phyloP scores from a whole-genome alignment of 2,113 vertebrate species.

The Lagopus muta region DNA sequence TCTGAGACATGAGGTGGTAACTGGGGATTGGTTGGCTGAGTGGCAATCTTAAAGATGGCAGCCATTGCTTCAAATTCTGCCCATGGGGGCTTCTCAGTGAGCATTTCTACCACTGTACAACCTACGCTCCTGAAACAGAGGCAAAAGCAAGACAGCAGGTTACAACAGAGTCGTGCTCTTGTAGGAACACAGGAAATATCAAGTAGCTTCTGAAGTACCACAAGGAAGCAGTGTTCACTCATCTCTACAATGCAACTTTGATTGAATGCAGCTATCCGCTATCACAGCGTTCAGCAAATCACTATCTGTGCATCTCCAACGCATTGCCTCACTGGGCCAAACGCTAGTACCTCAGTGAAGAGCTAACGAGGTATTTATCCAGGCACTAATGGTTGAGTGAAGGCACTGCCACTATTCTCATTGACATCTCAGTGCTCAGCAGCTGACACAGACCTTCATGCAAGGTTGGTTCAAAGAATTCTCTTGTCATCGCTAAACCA shows the following conservation, averaged over 20 bases:
- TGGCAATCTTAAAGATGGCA: constrained; percentile 99
- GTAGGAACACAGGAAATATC: background rate
- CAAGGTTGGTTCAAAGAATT: background rate
- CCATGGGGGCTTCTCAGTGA: constrained; percentile 97
- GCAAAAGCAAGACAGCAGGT: constrained; percentile 52
- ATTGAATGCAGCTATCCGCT: fast-evolving
- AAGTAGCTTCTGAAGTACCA: background rate
- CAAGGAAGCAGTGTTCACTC: no score
- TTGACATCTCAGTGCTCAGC: background rate
- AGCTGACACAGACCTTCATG: background rate
- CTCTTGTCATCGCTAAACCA: background rate
- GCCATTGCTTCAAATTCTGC: constrained; percentile 99
- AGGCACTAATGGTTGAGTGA: fast-evolving
- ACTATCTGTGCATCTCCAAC: background rate
- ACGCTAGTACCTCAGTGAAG: background rate
- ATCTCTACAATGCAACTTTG: background rate
- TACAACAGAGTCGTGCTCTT: background rate
- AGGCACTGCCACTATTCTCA: fast-evolving
- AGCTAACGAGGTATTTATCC: background rate
- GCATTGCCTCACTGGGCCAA: background rate
- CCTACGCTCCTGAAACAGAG: constrained; percentile 90
- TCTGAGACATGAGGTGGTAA: constrained; percentile 94
- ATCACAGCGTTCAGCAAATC: background rate
- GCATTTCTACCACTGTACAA: constrained; percentile 99
- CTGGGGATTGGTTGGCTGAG: constrained; percentile 96